Base-by-base conservation (phyloP, 1,140 invertebrate genomes). In the Bombus waltoni region DNA sequence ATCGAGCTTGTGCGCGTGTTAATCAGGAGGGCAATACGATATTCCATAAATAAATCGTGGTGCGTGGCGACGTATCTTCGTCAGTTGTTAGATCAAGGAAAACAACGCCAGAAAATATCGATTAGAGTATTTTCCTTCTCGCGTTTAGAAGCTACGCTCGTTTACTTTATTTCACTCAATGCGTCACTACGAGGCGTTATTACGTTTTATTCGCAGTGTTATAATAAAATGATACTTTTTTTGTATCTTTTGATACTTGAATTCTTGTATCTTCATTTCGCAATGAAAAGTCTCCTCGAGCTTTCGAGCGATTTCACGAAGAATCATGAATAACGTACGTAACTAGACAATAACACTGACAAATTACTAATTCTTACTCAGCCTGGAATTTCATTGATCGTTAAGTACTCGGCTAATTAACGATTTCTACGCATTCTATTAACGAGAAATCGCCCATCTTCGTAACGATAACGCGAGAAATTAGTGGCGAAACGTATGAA, bases 41-140 rank as follows among this genome's bases (percentile, higher is more conserved):
- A 76, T 76, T 66, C 81, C 62, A 3, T n/a, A 84, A 84, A 84
- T 84, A 84, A 44, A 47, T 78, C 57, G 47, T 6, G 47, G 47
- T 32, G 35, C 79, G 71, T 76, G 38, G 9, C 66, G 1, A 53
- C 47, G 18, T 81, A 53, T 81, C 44, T 38, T 53, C 15, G 66
- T 40, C 22, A 57, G 71, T 81, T 47, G 28, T 9, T 18, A 9
- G n/a, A 44, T 22, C n/a, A 42, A 66, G 3, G 28, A 44, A 44
- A 57, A 53, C 35, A 57, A 22, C 25, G 35, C 2, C 22, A 42
- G 22, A 66, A 68, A 78, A 35, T n/a, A 66, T 65, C 22, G 32
- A 75, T 11, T 28, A 35, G n/a, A 32, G 32, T 25, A 75, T 9
- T 53, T 25, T 38, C 10, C 38, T 28, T 28, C 28, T 28, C 5